phyloP scores from a whole-genome alignment of 2,113 vertebrate genomes.

The Paramormyrops kingsleyae region DNA sequence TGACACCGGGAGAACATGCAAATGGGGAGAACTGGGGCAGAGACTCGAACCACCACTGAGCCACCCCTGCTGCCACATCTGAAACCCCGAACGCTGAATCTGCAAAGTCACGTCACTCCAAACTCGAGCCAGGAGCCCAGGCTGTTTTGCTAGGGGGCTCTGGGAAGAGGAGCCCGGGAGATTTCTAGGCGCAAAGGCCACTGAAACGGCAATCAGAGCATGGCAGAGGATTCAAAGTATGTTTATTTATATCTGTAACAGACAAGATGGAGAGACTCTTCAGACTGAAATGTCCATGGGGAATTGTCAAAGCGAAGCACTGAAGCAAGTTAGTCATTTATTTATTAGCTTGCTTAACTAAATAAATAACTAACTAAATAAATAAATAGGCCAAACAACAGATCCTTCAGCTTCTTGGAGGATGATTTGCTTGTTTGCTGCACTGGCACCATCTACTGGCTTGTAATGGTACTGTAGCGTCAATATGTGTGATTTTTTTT shows the following conservation, averaged over 20 bases:
- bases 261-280: not conserved
- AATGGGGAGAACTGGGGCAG: not conserved
- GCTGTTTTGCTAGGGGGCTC: not conserved
- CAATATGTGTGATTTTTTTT: too few species aligned
- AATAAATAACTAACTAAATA: not conserved
- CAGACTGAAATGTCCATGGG: not conserved
- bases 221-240: not conserved
- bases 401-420: not conserved
- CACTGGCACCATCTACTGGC: conserved; percentile 4
- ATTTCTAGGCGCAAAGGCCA: not conserved
- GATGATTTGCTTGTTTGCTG: not conserved
- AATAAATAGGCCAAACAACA: not conserved
- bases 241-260: not conserved
- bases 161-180: not conserved
- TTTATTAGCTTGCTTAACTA: too few species aligned
- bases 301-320: not conserved
- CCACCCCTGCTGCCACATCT: not conserved
- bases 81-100: not conserved
- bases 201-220: not conserved
- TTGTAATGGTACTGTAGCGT: not conserved
- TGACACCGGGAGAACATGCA: not conserved
- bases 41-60: not conserved
- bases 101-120: not conserved
- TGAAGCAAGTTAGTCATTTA: not conserved
- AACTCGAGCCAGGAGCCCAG: not conserved